phyloP scores from a whole-genome alignment of 2,888 invertebrate genomes.

The Ochropacha duplaris region DNA sequence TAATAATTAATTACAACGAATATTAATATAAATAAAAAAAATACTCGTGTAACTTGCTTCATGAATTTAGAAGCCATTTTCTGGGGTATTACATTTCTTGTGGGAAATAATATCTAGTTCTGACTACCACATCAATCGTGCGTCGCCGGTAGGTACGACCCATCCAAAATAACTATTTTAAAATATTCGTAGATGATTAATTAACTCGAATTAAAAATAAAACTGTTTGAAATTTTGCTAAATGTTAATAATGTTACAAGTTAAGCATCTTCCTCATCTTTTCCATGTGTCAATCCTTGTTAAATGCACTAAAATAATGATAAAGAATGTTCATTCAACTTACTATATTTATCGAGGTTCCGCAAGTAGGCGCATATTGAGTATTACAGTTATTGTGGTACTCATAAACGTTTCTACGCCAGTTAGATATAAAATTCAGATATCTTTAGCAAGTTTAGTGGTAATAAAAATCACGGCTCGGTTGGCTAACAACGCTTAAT shows the following conservation, averaged over 20 bases:
- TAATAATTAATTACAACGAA: constrained; percentile 48
- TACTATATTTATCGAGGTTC: no score
- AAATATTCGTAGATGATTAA: neutral
- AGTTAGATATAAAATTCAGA: constrained; percentile 48
- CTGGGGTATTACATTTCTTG: neutral
- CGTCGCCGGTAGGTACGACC: neutral
- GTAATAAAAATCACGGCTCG: constrained; percentile 77
- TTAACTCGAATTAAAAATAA: no score
- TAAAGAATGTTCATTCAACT: no score
- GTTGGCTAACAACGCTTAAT: constrained; percentile 76
- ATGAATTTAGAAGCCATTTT: neutral
- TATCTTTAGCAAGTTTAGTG: constrained; percentile 62
- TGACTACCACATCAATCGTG: neutral
- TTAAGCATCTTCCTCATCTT: no score
- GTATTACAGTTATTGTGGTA: neutral
- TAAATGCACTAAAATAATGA: no score
- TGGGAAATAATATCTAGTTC: neutral
- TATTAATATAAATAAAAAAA: constrained; percentile 29
- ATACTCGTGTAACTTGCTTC: constrained; percentile 3
- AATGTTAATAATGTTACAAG: no score
- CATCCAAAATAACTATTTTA: no score
- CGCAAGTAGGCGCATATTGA: neutral
- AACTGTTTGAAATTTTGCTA: no score
- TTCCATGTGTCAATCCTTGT: no score
- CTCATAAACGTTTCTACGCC: constrained; percentile 19